These are phyloP conservation scores for Mormyrus lacerda DNA, from an alignment of 2,113 vertebrate species.

Conservation along the genomic window DNA sequence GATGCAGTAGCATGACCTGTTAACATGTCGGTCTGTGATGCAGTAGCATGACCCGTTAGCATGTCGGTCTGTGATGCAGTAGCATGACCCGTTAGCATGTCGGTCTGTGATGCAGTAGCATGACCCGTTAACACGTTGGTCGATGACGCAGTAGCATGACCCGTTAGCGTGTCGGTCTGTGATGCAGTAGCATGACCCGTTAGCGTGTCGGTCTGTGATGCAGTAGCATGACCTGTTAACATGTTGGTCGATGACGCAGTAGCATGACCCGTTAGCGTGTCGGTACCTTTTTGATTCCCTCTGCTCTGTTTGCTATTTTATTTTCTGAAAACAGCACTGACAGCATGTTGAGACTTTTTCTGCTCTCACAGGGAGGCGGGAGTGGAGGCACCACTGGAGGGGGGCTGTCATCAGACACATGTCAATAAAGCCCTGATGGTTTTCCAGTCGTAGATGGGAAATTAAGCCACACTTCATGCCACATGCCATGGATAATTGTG, in stretches of 20 bases:
- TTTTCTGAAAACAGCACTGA: background rate
- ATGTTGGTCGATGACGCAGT: background rate
- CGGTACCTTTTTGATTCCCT: background rate
- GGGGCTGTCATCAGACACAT: background rate
- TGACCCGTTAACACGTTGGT: too few species aligned
- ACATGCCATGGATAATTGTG: slow-evolving; percentile 24
- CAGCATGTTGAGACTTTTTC: background rate
- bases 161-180: background rate
- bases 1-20: background rate
- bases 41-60: background rate
- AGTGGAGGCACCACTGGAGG: background rate
- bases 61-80: too few species aligned
- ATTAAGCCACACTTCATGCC: slow-evolving; percentile 25
- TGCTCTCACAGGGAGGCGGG: background rate
- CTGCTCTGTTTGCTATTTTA: background rate
- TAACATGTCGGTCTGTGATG: too few species aligned
- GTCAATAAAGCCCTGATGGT: slow-evolving; percentile 24
- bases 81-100: too few species aligned
- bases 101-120: too few species aligned
- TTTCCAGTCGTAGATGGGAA: slow-evolving; percentile 22
- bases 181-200: background rate
- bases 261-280: background rate
- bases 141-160: background rate
- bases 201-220: too few species aligned
- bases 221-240: too few species aligned